Base-by-base conservation (phyloP, 2,888 invertebrate genomes). In the Tridacna crocea region DNA sequence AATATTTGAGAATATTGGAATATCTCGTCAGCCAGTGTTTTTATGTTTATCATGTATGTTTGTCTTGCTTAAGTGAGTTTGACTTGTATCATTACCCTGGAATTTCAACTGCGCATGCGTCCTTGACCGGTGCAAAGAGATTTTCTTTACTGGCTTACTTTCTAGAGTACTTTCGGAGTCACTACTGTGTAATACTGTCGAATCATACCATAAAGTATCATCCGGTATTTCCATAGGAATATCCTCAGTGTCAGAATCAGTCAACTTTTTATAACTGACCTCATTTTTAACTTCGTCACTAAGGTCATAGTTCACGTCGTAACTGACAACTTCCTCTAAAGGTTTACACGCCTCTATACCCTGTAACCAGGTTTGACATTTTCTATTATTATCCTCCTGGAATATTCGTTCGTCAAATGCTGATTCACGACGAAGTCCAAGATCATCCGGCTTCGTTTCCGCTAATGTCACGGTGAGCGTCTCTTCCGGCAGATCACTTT, bases 321-420 rank as follows among this genome's bases (percentile, higher is more conserved):
- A 87, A 75, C 88, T 89, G 17, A 79, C 87, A 10, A 91, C 85
- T 51, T 90, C 90, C 65, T 92, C 92, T 48, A 92, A 88, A 13
- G 92, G 92, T 51, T 92, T 88, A 68, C 91, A 91, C 10, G 90
- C 91, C 74, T 91, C 89, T 17, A 93, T 90, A 75, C 89, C 90
- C 55, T 90, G 90, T 79, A 93, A 78, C 93, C 93, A 93, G 46
- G 78, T 91, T 84, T 91, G 90, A 83, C 93, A 93, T 63, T 92
- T 89, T 63, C 90, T 82, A 22, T 90, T 90, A 75, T 92, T 93
- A 75, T 92, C 92, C 76, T 92, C 91, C 75, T 88, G 85, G 75
- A 91, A 89, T 47, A 90, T 80, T 22, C 87, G 82, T 24, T 91
- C 90, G 74, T 92, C 90, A 46, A 85, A 86, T 55, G 84, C 82